These are phyloP conservation scores for Alosa alosa DNA, from an alignment of 2,113 vertebrate genomes.

Conservation along the genomic window DNA sequence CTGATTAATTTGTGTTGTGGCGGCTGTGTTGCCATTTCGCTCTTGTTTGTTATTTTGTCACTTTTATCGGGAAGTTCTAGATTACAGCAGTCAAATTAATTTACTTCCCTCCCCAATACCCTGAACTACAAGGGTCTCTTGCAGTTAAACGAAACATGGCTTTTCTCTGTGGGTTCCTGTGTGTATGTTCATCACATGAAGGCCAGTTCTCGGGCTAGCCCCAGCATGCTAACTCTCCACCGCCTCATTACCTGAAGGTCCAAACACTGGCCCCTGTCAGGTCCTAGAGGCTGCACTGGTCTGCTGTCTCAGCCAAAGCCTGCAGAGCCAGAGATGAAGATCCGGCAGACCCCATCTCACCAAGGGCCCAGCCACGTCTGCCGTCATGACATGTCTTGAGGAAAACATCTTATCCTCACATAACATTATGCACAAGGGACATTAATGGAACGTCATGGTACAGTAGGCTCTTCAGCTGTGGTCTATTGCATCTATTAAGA, in stretches of 20 bases:
- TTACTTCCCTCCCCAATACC: slow-evolving; percentile 27
- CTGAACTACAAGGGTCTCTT: neutral
- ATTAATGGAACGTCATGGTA: too few relatives aligned
- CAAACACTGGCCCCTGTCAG: slow-evolving; percentile 38
- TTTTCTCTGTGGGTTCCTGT: neutral
- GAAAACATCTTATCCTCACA: neutral
- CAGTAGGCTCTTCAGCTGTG: too few relatives aligned
- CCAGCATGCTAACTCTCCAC: slow-evolving; percentile 4
- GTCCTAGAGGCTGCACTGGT: slow-evolving; percentile 38
- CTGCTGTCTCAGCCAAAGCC: slow-evolving; percentile 27
- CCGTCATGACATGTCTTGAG: neutral
- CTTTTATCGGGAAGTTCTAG: slow-evolving; percentile 26
- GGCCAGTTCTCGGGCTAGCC: too few relatives aligned
- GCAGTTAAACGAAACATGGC: neutral
- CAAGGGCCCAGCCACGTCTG: neutral
- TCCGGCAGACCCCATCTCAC: neutral
- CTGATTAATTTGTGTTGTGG: slow-evolving; percentile 49
- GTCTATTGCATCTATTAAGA: too few relatives aligned
- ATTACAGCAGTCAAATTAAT: slow-evolving; percentile 42
- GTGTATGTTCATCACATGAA: slow-evolving; percentile 10
- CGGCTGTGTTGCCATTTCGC: slow-evolving; percentile 33
- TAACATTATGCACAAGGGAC: neutral
- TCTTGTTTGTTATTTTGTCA: slow-evolving; percentile 46
- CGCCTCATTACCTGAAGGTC: slow-evolving; percentile 46
- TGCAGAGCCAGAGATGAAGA: slow-evolving; percentile 31